phyloP scores from a whole-genome alignment of 1,140 invertebrate species.

The Plutomurus gul region DNA sequence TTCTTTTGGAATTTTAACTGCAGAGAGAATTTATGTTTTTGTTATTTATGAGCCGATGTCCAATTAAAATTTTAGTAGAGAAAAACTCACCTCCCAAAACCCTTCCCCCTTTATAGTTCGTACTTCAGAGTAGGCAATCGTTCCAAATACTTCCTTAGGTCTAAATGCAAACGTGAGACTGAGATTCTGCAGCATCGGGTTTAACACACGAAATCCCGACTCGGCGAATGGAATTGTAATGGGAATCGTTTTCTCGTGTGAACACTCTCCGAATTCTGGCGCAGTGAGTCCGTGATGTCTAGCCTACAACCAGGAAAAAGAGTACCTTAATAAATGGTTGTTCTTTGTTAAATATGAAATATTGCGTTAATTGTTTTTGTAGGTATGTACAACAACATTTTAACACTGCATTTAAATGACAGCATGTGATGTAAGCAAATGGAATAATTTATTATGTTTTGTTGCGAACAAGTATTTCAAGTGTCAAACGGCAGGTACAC shows the following conservation, averaged over 20 bases:
- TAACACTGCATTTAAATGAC: background rate
- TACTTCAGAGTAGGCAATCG: slow-evolving; percentile 81
- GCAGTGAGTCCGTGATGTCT: slow-evolving; percentile 58
- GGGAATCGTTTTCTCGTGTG: slow-evolving; percentile 73
- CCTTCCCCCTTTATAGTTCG: slow-evolving; percentile 70
- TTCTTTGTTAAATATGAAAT: background rate
- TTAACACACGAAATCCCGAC: slow-evolving; percentile 81
- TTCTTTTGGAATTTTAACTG: slow-evolving; percentile 77
- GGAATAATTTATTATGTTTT: too few species aligned
- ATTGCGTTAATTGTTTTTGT: background rate
- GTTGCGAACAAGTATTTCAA: too few species aligned
- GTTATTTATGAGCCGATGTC: background rate
- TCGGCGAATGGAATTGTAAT: slow-evolving; percentile 89
- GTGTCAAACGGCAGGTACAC: too few species aligned
- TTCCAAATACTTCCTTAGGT: slow-evolving; percentile 78
- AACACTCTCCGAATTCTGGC: slow-evolving; percentile 45
- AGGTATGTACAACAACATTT: background rate
- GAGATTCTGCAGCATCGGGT: slow-evolving; percentile 68
- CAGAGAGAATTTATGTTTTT: background rate
- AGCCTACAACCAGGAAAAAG: slow-evolving; percentile 65
- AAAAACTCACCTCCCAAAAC: slow-evolving; percentile 78
- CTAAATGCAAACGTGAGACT: slow-evolving; percentile 86
- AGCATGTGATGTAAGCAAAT: background rate
- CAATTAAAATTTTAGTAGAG: background rate
- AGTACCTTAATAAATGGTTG: too few species aligned